Evolutionary conservation across 2,888 invertebrate species (phyloP).

Genomic region (Seladonia tumulorum): DNA sequence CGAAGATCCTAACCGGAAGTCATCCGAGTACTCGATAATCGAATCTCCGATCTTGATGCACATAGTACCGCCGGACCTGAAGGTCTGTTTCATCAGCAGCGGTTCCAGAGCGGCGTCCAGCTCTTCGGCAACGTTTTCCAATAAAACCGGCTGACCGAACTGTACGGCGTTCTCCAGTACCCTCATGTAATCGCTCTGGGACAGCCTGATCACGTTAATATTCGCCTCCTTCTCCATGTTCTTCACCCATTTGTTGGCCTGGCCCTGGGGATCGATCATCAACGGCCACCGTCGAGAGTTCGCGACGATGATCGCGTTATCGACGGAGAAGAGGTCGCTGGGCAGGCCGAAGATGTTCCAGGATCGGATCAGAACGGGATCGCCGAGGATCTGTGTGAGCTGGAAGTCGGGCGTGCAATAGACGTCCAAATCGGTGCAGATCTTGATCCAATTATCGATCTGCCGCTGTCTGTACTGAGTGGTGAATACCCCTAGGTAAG

Average conservation of each 20-base stretch:
- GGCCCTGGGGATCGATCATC: conserved; percentile 98
- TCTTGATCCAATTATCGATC: conserved; percentile 90
- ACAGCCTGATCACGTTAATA: conserved; percentile 91
- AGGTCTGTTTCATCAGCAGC: conserved; percentile 93
- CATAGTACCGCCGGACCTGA: conserved; percentile 93
- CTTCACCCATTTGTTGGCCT: conserved; percentile 97
- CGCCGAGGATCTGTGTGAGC: conserved; percentile 92
- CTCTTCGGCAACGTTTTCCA: conserved; percentile 97
- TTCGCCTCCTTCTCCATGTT: conserved; percentile 95
- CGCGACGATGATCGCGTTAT: conserved; percentile 96
- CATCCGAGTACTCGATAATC: conserved; percentile 94
- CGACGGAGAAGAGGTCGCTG: conserved; percentile 94
- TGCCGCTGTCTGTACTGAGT: conserved; percentile 89
- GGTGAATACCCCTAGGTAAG: conserved; percentile 96
- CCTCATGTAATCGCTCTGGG: conserved; percentile 93
- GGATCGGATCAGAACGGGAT: conserved; percentile 93
- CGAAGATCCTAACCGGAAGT: conserved; percentile 88
- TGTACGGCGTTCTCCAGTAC: conserved; percentile 94
- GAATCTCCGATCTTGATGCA: conserved; percentile 96
- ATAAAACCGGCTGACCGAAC: conserved; percentile 93
- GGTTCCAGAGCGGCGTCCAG: conserved; percentile 96
- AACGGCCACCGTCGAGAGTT: conserved; percentile 96
- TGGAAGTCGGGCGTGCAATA: conserved; percentile 92
- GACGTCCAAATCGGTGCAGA: conserved; percentile 89
- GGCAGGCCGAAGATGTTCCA: conserved; percentile 97